Percentiles rank a stretch among this genome's conserved stretches.
Evolutionary conservation across 2,888 invertebrate genomes (phyloP).

Genomic region (Chloromyia formosa): DNA sequence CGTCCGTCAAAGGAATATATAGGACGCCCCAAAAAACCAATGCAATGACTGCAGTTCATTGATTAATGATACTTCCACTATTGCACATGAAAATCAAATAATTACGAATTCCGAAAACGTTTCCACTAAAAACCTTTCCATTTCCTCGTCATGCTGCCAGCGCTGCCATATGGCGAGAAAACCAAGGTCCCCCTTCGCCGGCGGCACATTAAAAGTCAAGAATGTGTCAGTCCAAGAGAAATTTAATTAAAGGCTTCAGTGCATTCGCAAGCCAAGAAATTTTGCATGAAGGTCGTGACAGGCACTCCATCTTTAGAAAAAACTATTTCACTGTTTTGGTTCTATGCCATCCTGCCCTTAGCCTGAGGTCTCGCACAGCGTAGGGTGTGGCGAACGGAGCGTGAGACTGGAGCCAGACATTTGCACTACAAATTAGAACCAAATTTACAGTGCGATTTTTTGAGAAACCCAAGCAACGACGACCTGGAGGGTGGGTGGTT

Average conservation of each 20-base stretch:
- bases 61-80: no score
- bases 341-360: background rate
- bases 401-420: conserved; percentile 11
- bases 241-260: conserved; percentile 38
- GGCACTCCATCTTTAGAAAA: conserved; percentile 28
- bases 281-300: conserved; percentile 37
- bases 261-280: conserved; percentile 42
- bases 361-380: background rate
- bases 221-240: conserved; percentile 33
- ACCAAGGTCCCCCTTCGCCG: no score
- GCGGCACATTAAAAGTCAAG: conserved; percentile 16
- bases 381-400: no score
- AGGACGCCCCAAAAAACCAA: no score
- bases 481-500: no score
- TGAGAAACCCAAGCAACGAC: background rate
- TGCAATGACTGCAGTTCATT: no score
- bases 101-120: no score
- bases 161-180: no score
- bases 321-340: conserved; percentile 20
- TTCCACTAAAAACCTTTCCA: no score
- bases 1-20: no score
- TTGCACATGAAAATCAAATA: no score
- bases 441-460: background rate
- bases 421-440: conserved; percentile 7
- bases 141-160: no score